A percentile compares a stretch with the other conserved stretches of the same genome.
Conservation (phyloP, 2,113 vertebrate species). For the Lophotis ruficrista region DNA sequence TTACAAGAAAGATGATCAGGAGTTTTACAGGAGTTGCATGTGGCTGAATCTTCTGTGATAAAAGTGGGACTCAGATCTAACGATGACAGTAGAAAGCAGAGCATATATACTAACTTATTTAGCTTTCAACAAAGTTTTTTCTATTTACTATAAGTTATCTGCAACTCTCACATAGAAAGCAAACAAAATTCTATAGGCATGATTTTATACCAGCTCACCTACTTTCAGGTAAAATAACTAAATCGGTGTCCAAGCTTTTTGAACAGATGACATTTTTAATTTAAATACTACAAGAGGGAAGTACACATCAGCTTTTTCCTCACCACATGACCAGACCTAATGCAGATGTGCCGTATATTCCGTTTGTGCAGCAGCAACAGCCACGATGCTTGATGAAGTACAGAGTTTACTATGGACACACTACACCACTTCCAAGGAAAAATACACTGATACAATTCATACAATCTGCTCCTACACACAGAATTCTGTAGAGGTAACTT, state of each 20-base stretch:
- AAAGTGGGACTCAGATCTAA: background rate
- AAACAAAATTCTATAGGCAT: background rate
- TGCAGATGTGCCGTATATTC: background rate
- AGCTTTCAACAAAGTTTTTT: background rate
- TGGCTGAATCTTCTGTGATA: background rate
- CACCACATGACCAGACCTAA: background rate
- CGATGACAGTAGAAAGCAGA: background rate
- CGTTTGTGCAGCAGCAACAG: background rate
- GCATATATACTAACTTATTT: background rate
- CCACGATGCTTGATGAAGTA: fast-evolving
- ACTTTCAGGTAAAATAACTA: background rate
- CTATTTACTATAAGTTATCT: background rate
- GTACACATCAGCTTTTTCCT: background rate
- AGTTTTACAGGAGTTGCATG: background rate
- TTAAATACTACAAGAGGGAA: background rate
- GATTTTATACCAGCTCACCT: background rate
- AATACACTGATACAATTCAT: background rate
- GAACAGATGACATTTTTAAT: background rate
- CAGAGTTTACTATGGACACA: background rate
- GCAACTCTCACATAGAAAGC: background rate
- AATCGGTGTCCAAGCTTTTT: background rate
- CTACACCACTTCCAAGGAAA: background rate
- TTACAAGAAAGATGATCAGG: background rate
- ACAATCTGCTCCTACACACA: background rate
- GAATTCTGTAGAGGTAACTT: background rate